Evolutionary conservation across 2,797 vertebrate species (phyloP).

Genomic region (Bradypodion pumilum): DNA sequence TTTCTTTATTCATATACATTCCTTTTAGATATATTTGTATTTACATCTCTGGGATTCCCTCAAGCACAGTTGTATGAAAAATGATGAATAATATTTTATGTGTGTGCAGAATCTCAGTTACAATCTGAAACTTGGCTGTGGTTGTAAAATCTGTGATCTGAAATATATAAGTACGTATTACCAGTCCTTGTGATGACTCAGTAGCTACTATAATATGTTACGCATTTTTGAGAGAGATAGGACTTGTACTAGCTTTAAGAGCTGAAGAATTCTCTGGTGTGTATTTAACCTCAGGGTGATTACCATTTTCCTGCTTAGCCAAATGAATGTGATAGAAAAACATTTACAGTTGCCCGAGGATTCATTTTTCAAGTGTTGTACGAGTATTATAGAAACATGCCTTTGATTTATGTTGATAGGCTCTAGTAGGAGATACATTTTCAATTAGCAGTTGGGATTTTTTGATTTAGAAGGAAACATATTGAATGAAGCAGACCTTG

Average conservation of each 20-base stretch:
- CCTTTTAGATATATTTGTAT: conserved; percentile 4
- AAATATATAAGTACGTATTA: rapidly evolving
- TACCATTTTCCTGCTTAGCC: conserved; percentile 51
- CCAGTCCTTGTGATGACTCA: conserved; percentile 1
- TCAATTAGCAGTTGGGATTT: conserved; percentile 68
- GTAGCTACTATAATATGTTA: not conserved
- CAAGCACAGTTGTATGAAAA: not conserved
- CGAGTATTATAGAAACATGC: conserved; percentile 49
- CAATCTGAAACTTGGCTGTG: not conserved
- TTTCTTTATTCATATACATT: conserved; percentile 17
- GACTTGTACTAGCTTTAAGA: not conserved
- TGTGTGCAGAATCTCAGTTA: not conserved
- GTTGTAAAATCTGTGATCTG: not conserved
- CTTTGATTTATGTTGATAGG: conserved; percentile 66
- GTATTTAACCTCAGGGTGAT: conserved; percentile 52
- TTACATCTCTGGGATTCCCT: not conserved
- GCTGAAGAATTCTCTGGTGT: conserved; percentile 14
- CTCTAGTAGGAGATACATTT: conserved; percentile 55
- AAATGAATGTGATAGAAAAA: conserved; percentile 56
- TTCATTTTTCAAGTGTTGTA: conserved; percentile 61
- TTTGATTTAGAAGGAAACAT: conserved; percentile 59
- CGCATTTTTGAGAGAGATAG: not conserved
- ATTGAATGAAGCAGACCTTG: conserved; percentile 51
- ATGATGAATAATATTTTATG: not conserved
- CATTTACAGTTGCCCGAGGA: conserved; percentile 58